Conservation (phyloP, 2,888 invertebrate genomes). For the Cheilosia vulpina region DNA sequence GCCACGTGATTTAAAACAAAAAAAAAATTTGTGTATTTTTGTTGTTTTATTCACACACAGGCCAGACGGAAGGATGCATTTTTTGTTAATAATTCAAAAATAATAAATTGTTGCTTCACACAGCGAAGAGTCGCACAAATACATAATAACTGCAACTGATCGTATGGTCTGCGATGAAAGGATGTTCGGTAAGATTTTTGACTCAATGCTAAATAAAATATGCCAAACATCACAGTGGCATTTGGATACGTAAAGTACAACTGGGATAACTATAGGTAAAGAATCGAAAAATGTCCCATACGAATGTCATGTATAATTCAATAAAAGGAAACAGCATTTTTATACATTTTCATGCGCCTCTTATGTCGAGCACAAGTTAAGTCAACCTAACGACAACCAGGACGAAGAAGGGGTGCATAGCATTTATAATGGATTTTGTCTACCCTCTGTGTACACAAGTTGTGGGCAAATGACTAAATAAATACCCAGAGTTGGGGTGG, state of each 20-base stretch:
- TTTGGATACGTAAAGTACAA: background rate
- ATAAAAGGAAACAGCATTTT: background rate
- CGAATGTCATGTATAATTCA: background rate
- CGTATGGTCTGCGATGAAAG: slow-evolving; percentile 4
- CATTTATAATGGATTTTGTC: slow-evolving; percentile 13
- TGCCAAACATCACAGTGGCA: too few relatives aligned
- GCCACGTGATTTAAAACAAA: slow-evolving; percentile 18
- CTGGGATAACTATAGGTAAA: background rate
- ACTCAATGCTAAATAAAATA: background rate
- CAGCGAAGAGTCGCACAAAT: slow-evolving; percentile 29
- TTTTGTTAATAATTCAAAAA: slow-evolving; percentile 50
- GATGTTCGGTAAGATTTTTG: slow-evolving; percentile 9
- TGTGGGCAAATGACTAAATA: slow-evolving; percentile 38
- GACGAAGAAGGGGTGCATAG: slow-evolving; percentile 5
- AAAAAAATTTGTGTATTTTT: slow-evolving; percentile 40
- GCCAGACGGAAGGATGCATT: slow-evolving; percentile 54
- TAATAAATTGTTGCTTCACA: slow-evolving; percentile 51
- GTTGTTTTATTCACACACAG: slow-evolving; percentile 1
- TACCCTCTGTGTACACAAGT: slow-evolving; percentile 2
- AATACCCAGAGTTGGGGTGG: slow-evolving; percentile 31
- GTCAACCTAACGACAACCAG: background rate
- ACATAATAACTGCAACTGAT: background rate
- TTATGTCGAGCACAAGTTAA: background rate
- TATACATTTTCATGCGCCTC: background rate
- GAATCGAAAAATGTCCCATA: background rate